Base-by-base conservation (phyloP, 23 tunicate genomes). In the Phallusia fumigata region DNA sequence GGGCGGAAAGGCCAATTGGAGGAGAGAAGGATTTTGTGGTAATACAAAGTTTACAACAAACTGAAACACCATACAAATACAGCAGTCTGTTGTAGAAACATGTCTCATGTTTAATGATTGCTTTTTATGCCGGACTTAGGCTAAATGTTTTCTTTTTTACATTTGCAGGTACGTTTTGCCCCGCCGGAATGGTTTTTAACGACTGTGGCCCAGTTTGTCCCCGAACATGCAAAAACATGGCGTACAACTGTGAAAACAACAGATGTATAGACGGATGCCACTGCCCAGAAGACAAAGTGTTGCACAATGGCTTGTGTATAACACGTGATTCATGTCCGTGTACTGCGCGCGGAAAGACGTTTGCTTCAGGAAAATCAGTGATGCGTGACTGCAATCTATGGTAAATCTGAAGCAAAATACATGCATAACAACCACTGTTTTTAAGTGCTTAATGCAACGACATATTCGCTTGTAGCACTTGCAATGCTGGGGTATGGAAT, bases 201-300 rank as follows among this genome's bases (percentile, higher is more conserved):
- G 84, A 80, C 36, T 80, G 84, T 53, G 84, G 84, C 16, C 16
- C 84, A n/a, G 40, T 53, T 80, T 80, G 84, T 64, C 84, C 84
- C 0, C 33, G 51, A 10, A 80, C 84, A 11, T 80, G 84, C 75
- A 80, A 58, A 80, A 53, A 19, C 33, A 64, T 53, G 16, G 10
- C 19, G 75, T 80, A 80, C 36, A 35, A 80, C 52, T 80, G 84
- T 32, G 84, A 53, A 31, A 30, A 80, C 45, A 40, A 30, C 51
- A 30, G 47, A n/a, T 80, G 84, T 33, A 58, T 80, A 19, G 84
- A 80, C 53, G 84, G 84, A 34, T 80, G 84, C 36, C 84, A 80
- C 44, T 80, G 84, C 44, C 84, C 84, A 31, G 76, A 24, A 64
- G 84, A 53, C 32, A 53, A 58, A 32, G 84, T 80, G 21, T 33